Conservation (phyloP, 2,797 vertebrate genomes). For the Gobio occitaniae region DNA sequence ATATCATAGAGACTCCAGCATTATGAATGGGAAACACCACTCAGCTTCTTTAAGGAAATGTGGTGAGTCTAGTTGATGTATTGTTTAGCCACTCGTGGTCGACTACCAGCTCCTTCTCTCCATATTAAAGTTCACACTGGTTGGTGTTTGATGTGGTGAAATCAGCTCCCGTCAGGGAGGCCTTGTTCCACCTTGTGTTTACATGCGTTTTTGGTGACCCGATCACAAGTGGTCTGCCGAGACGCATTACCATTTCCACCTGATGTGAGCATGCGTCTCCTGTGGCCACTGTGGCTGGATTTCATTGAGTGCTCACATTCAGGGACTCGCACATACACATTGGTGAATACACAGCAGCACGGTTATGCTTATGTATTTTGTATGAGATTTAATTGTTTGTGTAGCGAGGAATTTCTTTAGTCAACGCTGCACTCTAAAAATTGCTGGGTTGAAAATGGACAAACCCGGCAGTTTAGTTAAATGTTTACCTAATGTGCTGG, state of each 20-base stretch:
- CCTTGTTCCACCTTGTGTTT: not conserved
- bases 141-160: not conserved
- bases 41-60: not conserved
- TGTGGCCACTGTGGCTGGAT: not conserved
- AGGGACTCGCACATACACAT: not conserved
- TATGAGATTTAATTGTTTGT: not conserved
- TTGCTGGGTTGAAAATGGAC: too few relatives aligned
- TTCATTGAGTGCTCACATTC: constrained; percentile 1
- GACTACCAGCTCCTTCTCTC: not conserved
- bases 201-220: not conserved
- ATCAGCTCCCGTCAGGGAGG: not conserved
- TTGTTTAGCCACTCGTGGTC: not conserved
- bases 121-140: constrained; percentile 37
- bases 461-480: too few relatives aligned
- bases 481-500: too few relatives aligned
- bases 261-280: not conserved
- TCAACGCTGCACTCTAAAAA: too few relatives aligned
- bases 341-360: not conserved
- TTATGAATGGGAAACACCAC: not conserved
- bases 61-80: not conserved
- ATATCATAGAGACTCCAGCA: not conserved
- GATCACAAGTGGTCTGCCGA: not conserved
- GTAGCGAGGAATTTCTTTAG: not conserved
- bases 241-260: not conserved
- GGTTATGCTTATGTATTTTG: not conserved